Conservation (phyloP, 2,888 invertebrate genomes). For the Lepidochrysops patricia region DNA sequence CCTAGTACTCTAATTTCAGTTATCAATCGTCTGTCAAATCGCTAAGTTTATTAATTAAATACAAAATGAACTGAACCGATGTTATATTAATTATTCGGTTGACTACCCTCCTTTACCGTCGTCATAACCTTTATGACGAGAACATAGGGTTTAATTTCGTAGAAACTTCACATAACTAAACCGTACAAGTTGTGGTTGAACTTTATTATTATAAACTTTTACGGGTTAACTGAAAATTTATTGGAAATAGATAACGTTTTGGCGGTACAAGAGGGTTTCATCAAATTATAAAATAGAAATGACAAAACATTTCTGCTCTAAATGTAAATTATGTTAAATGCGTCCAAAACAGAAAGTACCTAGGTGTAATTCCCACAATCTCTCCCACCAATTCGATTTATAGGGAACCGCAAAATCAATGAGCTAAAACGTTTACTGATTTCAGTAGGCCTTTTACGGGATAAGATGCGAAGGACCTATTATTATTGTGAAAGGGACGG, state of each 20-base stretch:
- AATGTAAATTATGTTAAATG: too few species aligned
- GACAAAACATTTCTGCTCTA: too few species aligned
- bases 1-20: too few species aligned
- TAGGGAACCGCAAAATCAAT: not conserved
- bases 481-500: not conserved
- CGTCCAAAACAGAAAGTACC: too few species aligned
- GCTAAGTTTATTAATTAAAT: not conserved
- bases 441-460: not conserved
- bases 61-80: not conserved
- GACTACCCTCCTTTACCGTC: too few species aligned
- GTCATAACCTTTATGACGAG: too few species aligned
- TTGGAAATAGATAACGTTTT: not conserved
- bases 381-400: not conserved
- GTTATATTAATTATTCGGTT: not conserved
- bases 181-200: not conserved
- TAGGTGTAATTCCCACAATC: not conserved
- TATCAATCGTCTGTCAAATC: not conserved
- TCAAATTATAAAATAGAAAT: too few species aligned
- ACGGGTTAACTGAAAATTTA: not conserved
- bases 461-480: not conserved
- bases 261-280: not conserved
- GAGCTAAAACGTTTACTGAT: not conserved
- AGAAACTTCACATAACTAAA: too few species aligned
- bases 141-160: too few species aligned
- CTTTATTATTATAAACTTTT: not conserved